Evolutionary conservation across 2,888 invertebrate genomes (phyloP).

Genomic region (Drosophila merina): DNA sequence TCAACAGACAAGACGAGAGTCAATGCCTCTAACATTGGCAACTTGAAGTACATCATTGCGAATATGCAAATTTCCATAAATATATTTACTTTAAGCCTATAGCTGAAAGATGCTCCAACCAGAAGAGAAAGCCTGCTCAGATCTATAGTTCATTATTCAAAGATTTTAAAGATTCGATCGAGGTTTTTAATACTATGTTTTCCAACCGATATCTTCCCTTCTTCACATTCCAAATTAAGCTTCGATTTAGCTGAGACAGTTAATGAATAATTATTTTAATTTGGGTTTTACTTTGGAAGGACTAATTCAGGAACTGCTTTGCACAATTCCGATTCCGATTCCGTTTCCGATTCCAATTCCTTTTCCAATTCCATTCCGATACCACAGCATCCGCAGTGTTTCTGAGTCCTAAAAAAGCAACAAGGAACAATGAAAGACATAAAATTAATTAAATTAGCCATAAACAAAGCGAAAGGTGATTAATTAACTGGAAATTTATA

Average conservation of each 20-base stretch:
- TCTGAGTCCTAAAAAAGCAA: conserved; percentile 13
- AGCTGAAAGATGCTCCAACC: not conserved
- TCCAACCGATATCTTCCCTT: not conserved
- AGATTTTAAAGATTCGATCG: no score
- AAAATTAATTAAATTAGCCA: conserved; percentile 70
- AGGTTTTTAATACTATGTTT: no score
- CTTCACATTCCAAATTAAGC: not conserved
- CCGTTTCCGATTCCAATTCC: conserved; percentile 29
- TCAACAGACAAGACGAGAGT: not conserved
- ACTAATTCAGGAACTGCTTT: not conserved
- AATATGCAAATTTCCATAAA: not conserved
- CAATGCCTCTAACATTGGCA: not conserved
- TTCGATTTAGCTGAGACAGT: not conserved
- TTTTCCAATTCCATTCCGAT: conserved; percentile 3
- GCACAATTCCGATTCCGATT: conserved; percentile 13
- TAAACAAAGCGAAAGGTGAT: conserved; percentile 70
- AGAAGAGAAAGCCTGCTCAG: not conserved
- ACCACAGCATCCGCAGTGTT: conserved; percentile 11
- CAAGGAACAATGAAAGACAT: conserved; percentile 64
- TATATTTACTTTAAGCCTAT: not conserved
- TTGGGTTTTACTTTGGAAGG: conserved; percentile 1
- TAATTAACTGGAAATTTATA: conserved; percentile 69
- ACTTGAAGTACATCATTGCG: not conserved
- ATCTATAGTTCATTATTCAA: no score
- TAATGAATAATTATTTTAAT: conserved; percentile 35